These are phyloP conservation scores for Lytechinus variegatus DNA, from an alignment of 35 echinoderm and acorn worm species.

Conservation along the genomic window DNA sequence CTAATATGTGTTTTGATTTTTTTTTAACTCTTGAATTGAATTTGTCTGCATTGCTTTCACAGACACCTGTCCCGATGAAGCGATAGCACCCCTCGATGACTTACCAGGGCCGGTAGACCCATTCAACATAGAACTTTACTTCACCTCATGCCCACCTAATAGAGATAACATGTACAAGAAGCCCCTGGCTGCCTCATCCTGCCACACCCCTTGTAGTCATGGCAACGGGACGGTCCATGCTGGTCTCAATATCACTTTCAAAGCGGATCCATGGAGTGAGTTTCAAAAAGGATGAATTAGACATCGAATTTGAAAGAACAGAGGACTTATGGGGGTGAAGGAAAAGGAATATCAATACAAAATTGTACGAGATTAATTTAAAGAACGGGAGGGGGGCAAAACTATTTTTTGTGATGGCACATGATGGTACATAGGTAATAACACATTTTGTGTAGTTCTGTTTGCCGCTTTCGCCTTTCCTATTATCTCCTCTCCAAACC, in stretches of 20 bases:
- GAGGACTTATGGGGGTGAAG: not conserved
- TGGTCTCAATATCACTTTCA: not conserved
- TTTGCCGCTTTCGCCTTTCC: too few relatives aligned
- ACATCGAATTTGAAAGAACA: not conserved
- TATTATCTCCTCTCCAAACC: too few relatives aligned
- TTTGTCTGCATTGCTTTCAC: not conserved
- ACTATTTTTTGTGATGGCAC: too few relatives aligned
- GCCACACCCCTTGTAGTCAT: constrained; percentile 6
- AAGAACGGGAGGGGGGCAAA: too few relatives aligned
- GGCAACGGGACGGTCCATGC: not conserved
- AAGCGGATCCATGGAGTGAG: not conserved
- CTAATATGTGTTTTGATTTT: too few relatives aligned
- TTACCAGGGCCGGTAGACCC: not conserved
- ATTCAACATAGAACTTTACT: not conserved
- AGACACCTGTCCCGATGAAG: not conserved
- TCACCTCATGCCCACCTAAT: not conserved
- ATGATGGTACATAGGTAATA: too few relatives aligned
- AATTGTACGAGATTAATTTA: not conserved
- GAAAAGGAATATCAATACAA: not conserved
- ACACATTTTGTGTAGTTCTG: too few relatives aligned
- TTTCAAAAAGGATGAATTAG: not conserved
- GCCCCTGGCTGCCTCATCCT: not conserved
- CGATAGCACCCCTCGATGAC: not conserved
- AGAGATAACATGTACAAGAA: not conserved
- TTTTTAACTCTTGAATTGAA: too few relatives aligned